Evolutionary conservation across 2,113 vertebrate genomes (phyloP).

Genomic region (Manacus vitellinus): DNA sequence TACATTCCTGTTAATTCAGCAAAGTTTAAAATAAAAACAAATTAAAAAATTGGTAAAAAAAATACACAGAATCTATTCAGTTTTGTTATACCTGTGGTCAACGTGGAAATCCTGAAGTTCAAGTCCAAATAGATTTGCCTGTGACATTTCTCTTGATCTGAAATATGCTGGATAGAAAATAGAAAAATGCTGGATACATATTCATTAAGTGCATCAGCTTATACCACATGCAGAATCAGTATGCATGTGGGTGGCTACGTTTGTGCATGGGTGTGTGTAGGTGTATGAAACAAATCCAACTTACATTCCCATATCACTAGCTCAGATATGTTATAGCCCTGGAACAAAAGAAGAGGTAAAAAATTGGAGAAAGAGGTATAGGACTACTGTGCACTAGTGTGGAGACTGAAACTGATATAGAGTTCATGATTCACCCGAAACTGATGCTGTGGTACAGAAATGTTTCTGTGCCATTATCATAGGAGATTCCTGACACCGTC

Average conservation of each 20-base stretch:
- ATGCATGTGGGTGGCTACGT: neutral
- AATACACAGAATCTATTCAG: neutral
- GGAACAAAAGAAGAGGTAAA: neutral
- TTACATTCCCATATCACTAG: neutral
- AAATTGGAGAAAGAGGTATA: neutral
- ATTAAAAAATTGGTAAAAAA: neutral
- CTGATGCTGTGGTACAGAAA: neutral
- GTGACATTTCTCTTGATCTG: neutral
- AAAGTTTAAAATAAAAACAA: neutral
- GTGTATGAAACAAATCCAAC: neutral
- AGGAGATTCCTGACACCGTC: neutral
- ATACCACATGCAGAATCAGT: fast-evolving
- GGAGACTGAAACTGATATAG: neutral
- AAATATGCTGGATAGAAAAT: neutral
- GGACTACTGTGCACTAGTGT: neutral
- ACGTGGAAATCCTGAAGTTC: neutral
- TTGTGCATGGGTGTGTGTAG: neutral
- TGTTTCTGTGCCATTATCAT: neutral
- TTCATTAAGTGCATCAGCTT: neutral
- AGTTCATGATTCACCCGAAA: neutral
- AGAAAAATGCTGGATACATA: neutral
- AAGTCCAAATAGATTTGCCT: neutral
- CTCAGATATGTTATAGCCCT: neutral
- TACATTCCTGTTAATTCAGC: neutral
- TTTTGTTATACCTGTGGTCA: neutral